Percentiles rank a stretch among this genome's conserved stretches.
Evolutionary conservation across 1,140 invertebrate genomes (phyloP).

Genomic region (Brachionus manjavacas): DNA sequence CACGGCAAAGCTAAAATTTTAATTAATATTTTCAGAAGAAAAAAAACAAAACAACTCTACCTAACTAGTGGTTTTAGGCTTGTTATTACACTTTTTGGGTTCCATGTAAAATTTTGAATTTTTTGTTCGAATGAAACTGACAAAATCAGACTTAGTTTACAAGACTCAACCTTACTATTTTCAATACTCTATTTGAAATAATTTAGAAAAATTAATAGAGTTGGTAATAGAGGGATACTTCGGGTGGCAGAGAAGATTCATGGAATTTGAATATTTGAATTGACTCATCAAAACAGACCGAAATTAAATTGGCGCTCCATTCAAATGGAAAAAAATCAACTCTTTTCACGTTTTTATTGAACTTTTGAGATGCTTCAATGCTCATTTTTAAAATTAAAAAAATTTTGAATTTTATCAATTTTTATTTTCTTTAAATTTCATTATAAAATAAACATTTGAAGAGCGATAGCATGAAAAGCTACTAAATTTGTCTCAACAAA

Average conservation of each 20-base stretch:
- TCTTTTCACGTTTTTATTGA: constrained; percentile 1
- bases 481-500: no score
- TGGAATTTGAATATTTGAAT: neutral
- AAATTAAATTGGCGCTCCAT: constrained; percentile 19
- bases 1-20: neutral
- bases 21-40: neutral
- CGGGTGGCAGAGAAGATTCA: neutral
- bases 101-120: constrained; percentile 3
- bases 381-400: neutral
- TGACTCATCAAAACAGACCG: neutral
- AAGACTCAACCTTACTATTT: neutral
- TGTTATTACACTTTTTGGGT: constrained; percentile 1
- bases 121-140: neutral
- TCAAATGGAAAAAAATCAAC: constrained; percentile 29
- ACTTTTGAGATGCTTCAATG: constrained; percentile 5
- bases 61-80: constrained; percentile 26
- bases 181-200: neutral
- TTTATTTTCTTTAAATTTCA: no score
- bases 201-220: neutral
- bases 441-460: no score
- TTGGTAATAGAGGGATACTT: neutral
- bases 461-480: no score
- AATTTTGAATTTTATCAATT: no score
- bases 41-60: neutral
- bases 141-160: neutral